Evolutionary conservation across 2,113 vertebrate species (phyloP).

Genomic region (Microcebus ravelobensis): DNA sequence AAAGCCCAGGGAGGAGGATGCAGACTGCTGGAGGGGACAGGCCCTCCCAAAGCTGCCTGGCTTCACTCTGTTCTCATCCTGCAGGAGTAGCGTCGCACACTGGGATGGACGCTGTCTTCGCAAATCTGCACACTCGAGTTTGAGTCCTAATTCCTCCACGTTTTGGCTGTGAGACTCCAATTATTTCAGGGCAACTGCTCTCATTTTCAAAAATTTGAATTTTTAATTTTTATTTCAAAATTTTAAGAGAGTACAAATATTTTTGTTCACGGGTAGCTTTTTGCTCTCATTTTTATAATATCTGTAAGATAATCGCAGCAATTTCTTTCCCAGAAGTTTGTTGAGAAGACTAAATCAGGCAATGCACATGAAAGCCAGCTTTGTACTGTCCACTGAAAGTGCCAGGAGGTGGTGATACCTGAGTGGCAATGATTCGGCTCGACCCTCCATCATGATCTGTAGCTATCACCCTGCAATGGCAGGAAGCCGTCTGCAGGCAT

Average conservation of each 20-base stretch:
- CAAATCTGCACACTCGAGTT: not conserved
- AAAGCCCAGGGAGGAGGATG: not conserved
- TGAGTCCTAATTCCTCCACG: not conserved
- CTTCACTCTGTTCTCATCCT: not conserved
- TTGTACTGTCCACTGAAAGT: not conserved
- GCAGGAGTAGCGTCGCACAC: fast-evolving
- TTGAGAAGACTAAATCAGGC: not conserved
- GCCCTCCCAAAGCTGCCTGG: not conserved
- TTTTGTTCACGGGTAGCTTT: no score
- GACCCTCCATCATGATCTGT: not conserved
- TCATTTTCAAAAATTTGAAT: not conserved
- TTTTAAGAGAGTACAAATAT: no score
- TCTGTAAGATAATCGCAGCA: not conserved
- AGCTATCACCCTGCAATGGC: not conserved
- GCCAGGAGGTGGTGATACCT: no score
- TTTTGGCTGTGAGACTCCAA: not conserved
- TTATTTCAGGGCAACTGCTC: not conserved
- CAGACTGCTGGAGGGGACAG: no score
- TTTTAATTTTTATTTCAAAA: no score
- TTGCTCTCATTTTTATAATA: not conserved
- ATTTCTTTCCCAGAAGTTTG: not conserved
- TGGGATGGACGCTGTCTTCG: fast-evolving
- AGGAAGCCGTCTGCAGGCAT: not conserved
- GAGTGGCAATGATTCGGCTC: fast-evolving
- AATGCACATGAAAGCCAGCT: not conserved